Percentiles rank a stretch among this genome's conserved stretches.
phyloP scores from a whole-genome alignment of 1,140 invertebrate species.

The Carposina sasakii region DNA sequence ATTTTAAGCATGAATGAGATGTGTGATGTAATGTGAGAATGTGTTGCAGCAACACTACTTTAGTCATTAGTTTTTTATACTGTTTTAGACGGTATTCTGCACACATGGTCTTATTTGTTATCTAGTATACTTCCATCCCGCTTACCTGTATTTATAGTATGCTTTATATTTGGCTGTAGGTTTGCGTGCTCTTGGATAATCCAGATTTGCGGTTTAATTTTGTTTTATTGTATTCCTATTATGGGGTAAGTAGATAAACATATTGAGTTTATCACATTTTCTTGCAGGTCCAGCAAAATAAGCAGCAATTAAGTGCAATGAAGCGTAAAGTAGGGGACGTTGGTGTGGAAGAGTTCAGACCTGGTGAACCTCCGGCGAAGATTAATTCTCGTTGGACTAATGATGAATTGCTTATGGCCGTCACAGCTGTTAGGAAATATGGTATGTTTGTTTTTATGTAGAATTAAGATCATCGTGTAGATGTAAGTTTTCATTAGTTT shows the following conservation, averaged over 20 bases:
- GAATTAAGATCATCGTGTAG: too few relatives aligned
- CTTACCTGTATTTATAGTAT: neutral
- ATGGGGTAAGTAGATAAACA: too few relatives aligned
- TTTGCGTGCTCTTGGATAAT: conserved; percentile 58
- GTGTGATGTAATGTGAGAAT: conserved; percentile 58
- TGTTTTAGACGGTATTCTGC: conserved; percentile 45
- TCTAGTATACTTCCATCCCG: neutral
- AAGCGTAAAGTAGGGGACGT: conserved; percentile 79
- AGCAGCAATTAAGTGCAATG: conserved; percentile 90
- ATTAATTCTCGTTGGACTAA: conserved; percentile 94
- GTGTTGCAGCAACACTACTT: conserved; percentile 24
- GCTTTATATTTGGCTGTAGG: neutral
- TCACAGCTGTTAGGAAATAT: conserved; percentile 94
- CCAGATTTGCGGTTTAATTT: conserved; percentile 51
- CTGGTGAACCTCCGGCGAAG: conserved; percentile 78
- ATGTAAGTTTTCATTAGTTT: too few relatives aligned
- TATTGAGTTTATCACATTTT: neutral
- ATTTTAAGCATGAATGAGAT: too few relatives aligned
- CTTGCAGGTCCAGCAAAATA: conserved; percentile 92
- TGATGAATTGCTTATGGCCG: conserved; percentile 92
- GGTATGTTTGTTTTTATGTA: conserved; percentile 71
- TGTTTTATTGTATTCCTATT: neutral
- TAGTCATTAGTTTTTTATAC: conserved; percentile 14
- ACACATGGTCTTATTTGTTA: conserved; percentile 41
- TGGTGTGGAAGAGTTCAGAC: conserved; percentile 81